A percentile compares a stretch with the other conserved stretches of the same genome.
These are phyloP conservation scores for Naja naja DNA, from an alignment of 2,113 vertebrate species.

Conservation along the genomic window DNA sequence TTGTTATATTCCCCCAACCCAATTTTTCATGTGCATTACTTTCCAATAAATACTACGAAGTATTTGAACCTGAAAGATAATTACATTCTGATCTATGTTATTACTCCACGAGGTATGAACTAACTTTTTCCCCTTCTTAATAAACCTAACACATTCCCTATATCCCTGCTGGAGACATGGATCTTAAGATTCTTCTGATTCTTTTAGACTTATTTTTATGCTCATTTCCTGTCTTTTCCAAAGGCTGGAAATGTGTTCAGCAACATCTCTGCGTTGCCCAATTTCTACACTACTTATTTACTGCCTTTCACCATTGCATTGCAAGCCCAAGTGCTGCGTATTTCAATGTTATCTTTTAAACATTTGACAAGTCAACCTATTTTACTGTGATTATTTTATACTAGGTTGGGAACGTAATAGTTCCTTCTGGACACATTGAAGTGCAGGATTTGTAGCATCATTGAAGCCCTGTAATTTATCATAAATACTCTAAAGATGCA, in stretches of 20 bases:
- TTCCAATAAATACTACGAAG: not conserved
- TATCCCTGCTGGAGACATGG: not conserved
- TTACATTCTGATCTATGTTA: not conserved
- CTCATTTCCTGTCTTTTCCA: constrained; percentile 34
- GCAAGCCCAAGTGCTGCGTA: constrained; percentile 51
- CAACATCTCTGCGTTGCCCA: constrained; percentile 30
- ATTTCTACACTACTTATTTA: constrained; percentile 60
- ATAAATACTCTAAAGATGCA: constrained; percentile 31
- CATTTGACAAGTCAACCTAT: constrained; percentile 62
- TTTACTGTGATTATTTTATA: constrained; percentile 62
- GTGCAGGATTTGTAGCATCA: constrained; percentile 47
- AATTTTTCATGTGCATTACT: not conserved
- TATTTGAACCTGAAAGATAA: not conserved
- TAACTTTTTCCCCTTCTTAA: not conserved
- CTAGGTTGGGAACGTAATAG: constrained; percentile 48
- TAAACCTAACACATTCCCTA: not conserved
- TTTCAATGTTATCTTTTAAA: constrained; percentile 65
- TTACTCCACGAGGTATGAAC: not conserved
- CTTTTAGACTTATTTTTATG: not conserved
- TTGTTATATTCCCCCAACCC: not conserved
- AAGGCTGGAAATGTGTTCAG: constrained; percentile 47
- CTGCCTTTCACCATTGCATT: constrained; percentile 48
- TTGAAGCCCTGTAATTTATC: constrained; percentile 38
- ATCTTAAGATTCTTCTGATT: not conserved
- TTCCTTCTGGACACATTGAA: constrained; percentile 51